These are phyloP conservation scores for Cataglyphis albicans DNA, from an alignment of 2,888 invertebrate genomes.

Conservation along the genomic window DNA sequence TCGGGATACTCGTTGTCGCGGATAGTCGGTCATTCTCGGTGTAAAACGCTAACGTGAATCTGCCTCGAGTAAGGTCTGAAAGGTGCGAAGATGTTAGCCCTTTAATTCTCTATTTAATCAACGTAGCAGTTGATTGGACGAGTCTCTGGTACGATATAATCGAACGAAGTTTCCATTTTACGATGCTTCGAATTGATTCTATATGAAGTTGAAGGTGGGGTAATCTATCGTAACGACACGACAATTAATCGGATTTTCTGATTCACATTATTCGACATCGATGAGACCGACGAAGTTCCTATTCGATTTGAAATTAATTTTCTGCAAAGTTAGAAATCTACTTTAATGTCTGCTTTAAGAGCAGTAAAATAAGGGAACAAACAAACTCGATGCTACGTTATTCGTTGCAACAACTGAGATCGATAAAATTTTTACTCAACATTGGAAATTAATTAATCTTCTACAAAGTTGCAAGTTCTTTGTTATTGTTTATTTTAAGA, in stretches of 20 bases:
- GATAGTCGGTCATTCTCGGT: conserved; percentile 66
- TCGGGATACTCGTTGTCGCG: conserved; percentile 81
- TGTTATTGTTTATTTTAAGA: background rate
- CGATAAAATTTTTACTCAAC: background rate
- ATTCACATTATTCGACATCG: background rate
- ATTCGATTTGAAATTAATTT: background rate
- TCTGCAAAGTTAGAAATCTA: background rate
- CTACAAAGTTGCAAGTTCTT: background rate
- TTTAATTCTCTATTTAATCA: background rate
- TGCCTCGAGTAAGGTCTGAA: background rate
- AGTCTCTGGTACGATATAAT: background rate
- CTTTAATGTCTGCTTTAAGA: conserved; percentile 1
- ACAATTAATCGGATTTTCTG: background rate
- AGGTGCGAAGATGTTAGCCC: background rate
- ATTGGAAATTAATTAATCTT: background rate
- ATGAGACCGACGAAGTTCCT: background rate
- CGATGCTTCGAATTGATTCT: background rate
- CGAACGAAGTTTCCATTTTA: background rate
- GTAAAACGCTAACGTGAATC: conserved; percentile 23
- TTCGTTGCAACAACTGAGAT: background rate
- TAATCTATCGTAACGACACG: background rate
- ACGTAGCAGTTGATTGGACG: background rate
- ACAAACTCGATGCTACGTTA: conserved; percentile 20
- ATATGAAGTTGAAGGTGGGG: background rate
- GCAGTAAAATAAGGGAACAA: background rate